Evolutionary conservation across 2,113 vertebrate species (phyloP), one percentile per base, ranked within the genome.

Genomic region (Planiliza haematocheilus): DNA sequence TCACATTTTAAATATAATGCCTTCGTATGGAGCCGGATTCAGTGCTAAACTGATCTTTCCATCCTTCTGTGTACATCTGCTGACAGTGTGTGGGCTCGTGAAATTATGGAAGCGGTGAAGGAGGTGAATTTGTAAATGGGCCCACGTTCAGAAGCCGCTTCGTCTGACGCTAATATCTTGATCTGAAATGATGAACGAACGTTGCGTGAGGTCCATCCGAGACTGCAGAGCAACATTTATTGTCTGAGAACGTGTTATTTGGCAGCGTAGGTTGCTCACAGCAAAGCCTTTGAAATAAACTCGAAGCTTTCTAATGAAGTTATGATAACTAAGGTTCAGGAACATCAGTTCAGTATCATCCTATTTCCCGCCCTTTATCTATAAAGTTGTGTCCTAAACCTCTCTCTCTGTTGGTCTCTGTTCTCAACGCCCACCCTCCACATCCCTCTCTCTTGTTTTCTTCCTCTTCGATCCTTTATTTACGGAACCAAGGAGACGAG

Each of bases 1-100:
- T 88, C 86, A 86, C 11, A 61, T 45, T 77, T 70, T 81, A 52
- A 67, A 59, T 81, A 81, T 59, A 78, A 77, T 64, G 77, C 57
- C 71, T 69, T 37, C 56, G 59, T 74, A 56, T 67, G 48, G 74
- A 82, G 70, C 53, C 2, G 18, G 67, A 82, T 81, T 46, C 82
- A 66, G 80, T 65, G 43, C 57, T 81, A 78, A 74, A 87, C 82
- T 38, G 24, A 77, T 83, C 69, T 48, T 49, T 30, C 62, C 50
- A 56, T 4, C 4, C 16, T 39, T 13, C 43, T 36, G 59, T 38
- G 43, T 48, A 18, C 69, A 75, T 41, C 43, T 59, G 53, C 68
- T 83, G 78, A 81, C 67, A 49, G 74, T 17, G 56, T 43, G 41
- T 43, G 41, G 41, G 41, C 41, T 43, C 5, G 4, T 43, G 14